These are phyloP conservation scores for Semotilus atromaculatus DNA, from an alignment of 2,797 vertebrate genomes.

Conservation along the genomic window DNA sequence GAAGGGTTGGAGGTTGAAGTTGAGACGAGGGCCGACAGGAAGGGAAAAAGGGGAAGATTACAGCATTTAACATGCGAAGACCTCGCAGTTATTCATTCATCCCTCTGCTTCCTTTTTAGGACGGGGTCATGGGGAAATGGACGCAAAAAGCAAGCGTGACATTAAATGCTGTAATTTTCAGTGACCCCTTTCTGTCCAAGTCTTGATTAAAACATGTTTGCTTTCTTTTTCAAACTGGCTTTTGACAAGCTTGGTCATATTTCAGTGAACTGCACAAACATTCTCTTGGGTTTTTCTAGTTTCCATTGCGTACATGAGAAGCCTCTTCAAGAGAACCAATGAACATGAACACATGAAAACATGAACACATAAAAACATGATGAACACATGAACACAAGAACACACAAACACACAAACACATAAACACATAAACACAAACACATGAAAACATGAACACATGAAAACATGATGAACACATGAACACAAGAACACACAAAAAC, in stretches of 20 bases:
- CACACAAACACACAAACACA: no score
- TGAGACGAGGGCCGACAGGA: constrained; percentile 89
- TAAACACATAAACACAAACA: no score
- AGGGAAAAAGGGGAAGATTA: constrained; percentile 85
- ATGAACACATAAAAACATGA: no score
- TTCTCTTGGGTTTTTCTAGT: constrained; percentile 71
- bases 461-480: no score
- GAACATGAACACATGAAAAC: no score
- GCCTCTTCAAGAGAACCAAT: constrained; percentile 71
- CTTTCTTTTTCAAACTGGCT: constrained; percentile 77
- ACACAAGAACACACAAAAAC: no score
- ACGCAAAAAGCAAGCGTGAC: constrained; percentile 78
- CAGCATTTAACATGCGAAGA: constrained; percentile 82
- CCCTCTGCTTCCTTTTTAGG: constrained; percentile 54
- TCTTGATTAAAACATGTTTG: constrained; percentile 78
- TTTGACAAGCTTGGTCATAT: constrained; percentile 82
- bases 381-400: no score
- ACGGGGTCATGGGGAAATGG: constrained; percentile 65
- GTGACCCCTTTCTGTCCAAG: constrained; percentile 74
- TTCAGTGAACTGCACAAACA: constrained; percentile 81
- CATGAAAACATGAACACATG: no score
- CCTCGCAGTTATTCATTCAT: constrained; percentile 79
- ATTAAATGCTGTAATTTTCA: constrained; percentile 76
- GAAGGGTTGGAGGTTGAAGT: constrained; percentile 92
- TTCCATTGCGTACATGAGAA: constrained; percentile 73